Evolutionary conservation across 1,140 invertebrate species (phyloP), one percentile per base, ranked within the genome.

Genomic region (Pseudomyrmex concolor): DNA sequence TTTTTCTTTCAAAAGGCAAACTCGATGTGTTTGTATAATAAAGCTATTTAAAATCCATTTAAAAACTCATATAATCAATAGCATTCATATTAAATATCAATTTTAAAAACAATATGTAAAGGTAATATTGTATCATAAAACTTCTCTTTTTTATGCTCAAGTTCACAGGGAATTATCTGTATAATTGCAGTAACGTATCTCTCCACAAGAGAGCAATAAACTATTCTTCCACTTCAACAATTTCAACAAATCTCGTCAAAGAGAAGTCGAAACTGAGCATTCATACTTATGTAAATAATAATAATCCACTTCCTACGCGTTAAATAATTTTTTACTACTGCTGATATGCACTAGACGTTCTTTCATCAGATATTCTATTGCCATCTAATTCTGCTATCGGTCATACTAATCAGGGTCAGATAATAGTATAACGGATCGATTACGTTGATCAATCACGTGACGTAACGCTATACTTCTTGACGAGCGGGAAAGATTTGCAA

Each of bases 211-310:
- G 5, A 34, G 34, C 34, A 34, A 34, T 64, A 70, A 43, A 43
- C 34, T 68, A 15, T 68, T 17, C 2, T 73, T 84, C 22, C 13
- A 17, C 1, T 34, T 9, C 1, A 51, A 45, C 25, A 15, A 34
- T 60, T 25, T 19, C 15, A 4, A 54, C 51, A 15, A 48, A 43
- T 54, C 51, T 19, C 43, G 15, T 60, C 51, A 22, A 51, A 62
- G 22, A 15, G 48, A 72, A 25, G 50, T 68, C 76, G 48, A 86
- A 64, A 84, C 71, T 81, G 64, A 70, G 86, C 60, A 74, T 86
- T 89, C 22, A 45, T 19, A 17, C 70, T 80, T 34, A 19, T 2
- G 7, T 19, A 48, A 22, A 63, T 34, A 67, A 59, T 34, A 67
- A 59, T 15, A 8, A 60, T 59, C 9, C 22, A 34, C 3, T 76